These are phyloP conservation scores for Astropecten irregularis DNA, from an alignment of 53 echinoderm and acorn worm species.

Conservation along the genomic window DNA sequence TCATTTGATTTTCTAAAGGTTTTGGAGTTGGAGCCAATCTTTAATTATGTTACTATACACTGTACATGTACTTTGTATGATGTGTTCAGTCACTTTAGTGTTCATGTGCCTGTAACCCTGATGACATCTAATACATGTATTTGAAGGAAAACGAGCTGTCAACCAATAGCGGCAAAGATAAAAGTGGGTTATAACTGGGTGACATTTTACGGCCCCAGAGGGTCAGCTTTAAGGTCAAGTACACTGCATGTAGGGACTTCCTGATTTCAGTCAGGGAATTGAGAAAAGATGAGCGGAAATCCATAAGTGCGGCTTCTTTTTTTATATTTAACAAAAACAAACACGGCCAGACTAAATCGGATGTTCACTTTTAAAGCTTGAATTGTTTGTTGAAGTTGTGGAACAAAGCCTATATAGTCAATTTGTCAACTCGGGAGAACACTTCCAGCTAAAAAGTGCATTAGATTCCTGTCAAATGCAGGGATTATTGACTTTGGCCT, in stretches of 20 bases:
- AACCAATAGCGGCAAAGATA: background rate
- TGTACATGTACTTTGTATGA: too few relatives aligned
- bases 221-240: background rate
- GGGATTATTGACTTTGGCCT: background rate
- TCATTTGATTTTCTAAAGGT: too few relatives aligned
- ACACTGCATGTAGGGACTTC: background rate
- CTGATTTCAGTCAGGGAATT: too few relatives aligned
- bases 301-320: background rate
- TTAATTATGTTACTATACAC: too few relatives aligned
- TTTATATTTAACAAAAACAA: background rate
- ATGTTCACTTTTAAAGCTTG: background rate
- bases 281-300: too few relatives aligned
- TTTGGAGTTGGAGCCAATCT: too few relatives aligned
- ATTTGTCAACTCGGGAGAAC: background rate
- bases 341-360: background rate
- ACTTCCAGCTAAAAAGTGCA: background rate
- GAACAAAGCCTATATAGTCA: background rate
- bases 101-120: too few relatives aligned
- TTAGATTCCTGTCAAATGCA: conserved; percentile 25
- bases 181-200: background rate
- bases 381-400: background rate
- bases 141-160: too few relatives aligned
- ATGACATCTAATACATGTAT: too few relatives aligned
- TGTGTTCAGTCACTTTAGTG: too few relatives aligned
- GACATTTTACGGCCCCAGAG: background rate